Evolutionary conservation across 1,140 invertebrate species (phyloP).

Genomic region (Elymnias hypermnestra): DNA sequence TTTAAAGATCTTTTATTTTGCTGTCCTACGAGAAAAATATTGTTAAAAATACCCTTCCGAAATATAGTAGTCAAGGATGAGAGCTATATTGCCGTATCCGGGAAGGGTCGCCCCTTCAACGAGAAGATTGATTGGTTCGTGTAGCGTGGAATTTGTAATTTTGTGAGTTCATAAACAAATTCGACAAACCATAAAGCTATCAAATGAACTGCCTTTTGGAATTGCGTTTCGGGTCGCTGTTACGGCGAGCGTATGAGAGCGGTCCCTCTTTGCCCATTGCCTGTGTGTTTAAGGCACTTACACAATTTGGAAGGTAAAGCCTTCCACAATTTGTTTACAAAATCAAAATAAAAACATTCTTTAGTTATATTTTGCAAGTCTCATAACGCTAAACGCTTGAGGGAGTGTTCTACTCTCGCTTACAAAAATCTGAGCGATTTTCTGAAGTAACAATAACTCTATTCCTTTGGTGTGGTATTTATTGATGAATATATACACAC

Average conservation of each 20-base stretch:
- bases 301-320: no score
- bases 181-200: conserved; percentile 17
- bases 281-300: no score
- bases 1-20: not conserved
- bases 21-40: not conserved
- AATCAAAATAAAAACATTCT: no score
- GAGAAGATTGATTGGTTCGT: conserved; percentile 9
- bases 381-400: no score
- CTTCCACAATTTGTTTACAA: no score
- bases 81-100: not conserved
- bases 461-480: no score
- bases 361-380: no score
- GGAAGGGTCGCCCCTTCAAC: not conserved
- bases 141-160: conserved; percentile 23
- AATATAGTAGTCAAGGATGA: not conserved
- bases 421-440: no score
- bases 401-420: no score
- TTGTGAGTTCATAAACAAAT: conserved; percentile 20
- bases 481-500: no score
- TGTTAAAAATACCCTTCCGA: no score
- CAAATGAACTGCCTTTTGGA: conserved; percentile 10
- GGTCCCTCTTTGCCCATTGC: not conserved
- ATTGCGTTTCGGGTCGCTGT: conserved; percentile 16
- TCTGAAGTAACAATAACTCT: no score
- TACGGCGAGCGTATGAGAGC: not conserved